Evolutionary conservation across 37 sponge, comb jelly and placozoan genomes (phyloP), one percentile per base, ranked within the genome.

Genomic region (Cliona cf. orientalis): DNA sequence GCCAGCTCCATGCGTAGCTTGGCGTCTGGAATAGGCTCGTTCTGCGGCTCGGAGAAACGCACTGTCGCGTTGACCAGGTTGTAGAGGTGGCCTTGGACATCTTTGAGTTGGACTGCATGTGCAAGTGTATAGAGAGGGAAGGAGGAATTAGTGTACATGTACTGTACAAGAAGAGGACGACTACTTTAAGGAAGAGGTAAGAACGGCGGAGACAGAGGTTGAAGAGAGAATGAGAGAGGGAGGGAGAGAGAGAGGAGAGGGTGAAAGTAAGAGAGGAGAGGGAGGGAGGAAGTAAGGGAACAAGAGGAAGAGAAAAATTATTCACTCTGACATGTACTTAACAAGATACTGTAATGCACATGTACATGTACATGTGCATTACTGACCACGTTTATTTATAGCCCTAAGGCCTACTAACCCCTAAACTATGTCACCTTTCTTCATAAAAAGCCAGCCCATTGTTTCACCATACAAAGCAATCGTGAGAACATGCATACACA

Each of bases 31-130:
- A 42, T 23, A 0, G 84, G 76, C 42, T 94, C 87, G 0, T 49
- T 1, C 26, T 29, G 44, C 9, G 94, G 91, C 46, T 87, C 95
- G 5, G 89, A 84, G 37, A 94, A 74, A 31, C 65, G 38, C 5
- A 94, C 66, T 0, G 70, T 36, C 11, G 87, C 59, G 66, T 91
- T 87, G 65, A 36, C 49, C 1, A 72, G 85, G 42, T 55, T 71
- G 79, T 91, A 85, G 2, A 35, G 58, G 19, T 88, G 95, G 6
- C 91, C 87, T 38, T 84, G 89, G 0, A 59, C 78, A 60, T 94
- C 95, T 5, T 80, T 78, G 9, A 90, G 67, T 42, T 78, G 93
- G 17, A 59, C 93, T 93, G 35, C 21, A 29, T 40, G 67, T 12
- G 65, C 17, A 29, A 37, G 78, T 22, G 76, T 58, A 29, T 57